phyloP scores from a whole-genome alignment of 1,140 invertebrate species.

The Campodea augens region DNA sequence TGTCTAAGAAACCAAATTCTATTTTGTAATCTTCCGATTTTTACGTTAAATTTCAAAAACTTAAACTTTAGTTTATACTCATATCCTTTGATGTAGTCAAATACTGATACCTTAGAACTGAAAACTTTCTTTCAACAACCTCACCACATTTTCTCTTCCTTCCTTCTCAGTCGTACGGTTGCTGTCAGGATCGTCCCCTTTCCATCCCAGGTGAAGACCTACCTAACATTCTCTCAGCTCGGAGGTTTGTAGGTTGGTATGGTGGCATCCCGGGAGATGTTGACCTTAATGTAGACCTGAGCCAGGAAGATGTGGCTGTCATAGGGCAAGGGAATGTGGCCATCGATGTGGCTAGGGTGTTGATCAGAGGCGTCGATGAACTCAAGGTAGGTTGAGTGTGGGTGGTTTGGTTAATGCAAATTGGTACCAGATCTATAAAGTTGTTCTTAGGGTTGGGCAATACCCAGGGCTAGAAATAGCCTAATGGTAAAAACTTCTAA shows the following conservation, averaged over 20 bases:
- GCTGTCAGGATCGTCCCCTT: conserved; percentile 56
- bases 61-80: too few relatives aligned
- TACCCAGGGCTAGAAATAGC: too few relatives aligned
- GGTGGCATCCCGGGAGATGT: conserved; percentile 76
- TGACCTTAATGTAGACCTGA: conserved; percentile 45
- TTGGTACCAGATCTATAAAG: too few relatives aligned
- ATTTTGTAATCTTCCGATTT: too few relatives aligned
- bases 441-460: too few relatives aligned
- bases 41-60: too few relatives aligned
- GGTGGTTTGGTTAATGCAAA: too few relatives aligned
- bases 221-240: conserved; percentile 63
- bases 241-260: conserved; percentile 92
- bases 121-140: too few relatives aligned
- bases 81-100: too few relatives aligned
- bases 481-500: too few relatives aligned
- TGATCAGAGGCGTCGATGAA: conserved; percentile 51
- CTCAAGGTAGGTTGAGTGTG: conserved; percentile 40
- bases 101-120: too few relatives aligned
- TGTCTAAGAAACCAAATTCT: too few relatives aligned
- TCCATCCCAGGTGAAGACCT: conserved; percentile 70
- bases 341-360: conserved; percentile 86
- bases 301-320: conserved; percentile 49
- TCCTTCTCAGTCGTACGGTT: conserved; percentile 59
- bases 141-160: neutral
- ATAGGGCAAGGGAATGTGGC: conserved; percentile 97